Base-by-base conservation (phyloP, 2,888 invertebrate species). In the Priocnemis perturbator region DNA sequence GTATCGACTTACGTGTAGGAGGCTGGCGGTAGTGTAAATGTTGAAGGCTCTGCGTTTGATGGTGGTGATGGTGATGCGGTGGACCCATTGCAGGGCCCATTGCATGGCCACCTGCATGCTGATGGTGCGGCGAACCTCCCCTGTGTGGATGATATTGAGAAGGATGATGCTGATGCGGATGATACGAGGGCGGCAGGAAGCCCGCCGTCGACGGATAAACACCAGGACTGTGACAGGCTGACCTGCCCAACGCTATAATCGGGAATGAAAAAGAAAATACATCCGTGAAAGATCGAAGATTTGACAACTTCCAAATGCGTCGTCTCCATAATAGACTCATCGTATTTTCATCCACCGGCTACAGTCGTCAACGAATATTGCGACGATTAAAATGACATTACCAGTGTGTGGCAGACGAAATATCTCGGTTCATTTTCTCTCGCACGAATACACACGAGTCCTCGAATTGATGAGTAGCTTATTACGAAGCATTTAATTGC, bases 81-180 rank as follows among this genome's bases (percentile, higher is more conserved):
- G 89, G 89, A 67, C 88, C 89, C 89, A 89, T 88, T 9, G 86
- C 71, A n/a, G 88, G 84, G 44, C 85, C 83, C 86, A 88, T 87
- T 21, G 80, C 77, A 71, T 88, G 88, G 65, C 78, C 82, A 64
- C 81, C 82, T 37, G 37, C 37, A 73, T 87, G 88, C 19, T 86
- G 85, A 74, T 86, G 87, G 69, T 87, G 88, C 9, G 87, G 87
- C 68, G 87, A 87, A 64, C 86, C 85, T 69, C 88, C 88, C 81
- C 88, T 84, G 80, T 88, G 88, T 62, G 86, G 86, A 70, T 88
- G 88, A 74, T 87, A 86, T 76, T 86, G 86, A 60, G 87, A 86
- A 63, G 87, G 86, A 74, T 88, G 88, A 71, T 88, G 88, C 67
- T 88, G 88, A 73, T 87, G 87, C 47, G 84, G 83, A 71, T 87